A percentile compares a stretch with the other conserved stretches of the same genome.
Conservation (phyloP, 2,113 vertebrate species). For the Pomatorhinus ruficollis region DNA sequence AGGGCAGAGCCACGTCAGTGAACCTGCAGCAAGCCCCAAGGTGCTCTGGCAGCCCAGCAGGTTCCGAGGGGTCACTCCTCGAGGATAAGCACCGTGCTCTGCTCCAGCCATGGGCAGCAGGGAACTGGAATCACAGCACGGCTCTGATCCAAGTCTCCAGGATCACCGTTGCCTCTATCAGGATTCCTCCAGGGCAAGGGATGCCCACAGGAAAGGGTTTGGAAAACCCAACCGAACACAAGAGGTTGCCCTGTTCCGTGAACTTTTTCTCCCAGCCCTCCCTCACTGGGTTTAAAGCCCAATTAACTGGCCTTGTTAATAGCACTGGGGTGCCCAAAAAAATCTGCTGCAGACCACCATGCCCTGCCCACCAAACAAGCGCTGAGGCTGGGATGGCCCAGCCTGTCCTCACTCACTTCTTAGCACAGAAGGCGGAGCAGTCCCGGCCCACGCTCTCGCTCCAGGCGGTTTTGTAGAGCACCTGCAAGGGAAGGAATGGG, state of each 20-base stretch:
- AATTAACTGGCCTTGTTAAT: neutral
- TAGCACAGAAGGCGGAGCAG: constrained; percentile 90
- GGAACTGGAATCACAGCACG: fast-evolving
- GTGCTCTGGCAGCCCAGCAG: fast-evolving
- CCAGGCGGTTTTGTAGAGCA: constrained; percentile 95
- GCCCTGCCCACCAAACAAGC: neutral
- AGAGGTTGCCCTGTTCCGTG: fast-evolving
- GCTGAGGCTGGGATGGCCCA: neutral
- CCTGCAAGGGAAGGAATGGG: constrained; percentile 65
- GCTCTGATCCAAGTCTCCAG: neutral
- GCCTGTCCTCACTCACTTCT: constrained; percentile 79
- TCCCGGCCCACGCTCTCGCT: constrained; percentile 91
- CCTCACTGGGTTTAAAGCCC: neutral
- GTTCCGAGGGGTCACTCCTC: fast-evolving
- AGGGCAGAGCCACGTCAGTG: neutral
- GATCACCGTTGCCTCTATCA: neutral
- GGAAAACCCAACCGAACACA: neutral
- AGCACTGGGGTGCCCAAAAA: neutral
- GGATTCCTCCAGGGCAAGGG: neutral
- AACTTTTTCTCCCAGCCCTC: fast-evolving
- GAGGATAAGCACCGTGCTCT: fast-evolving
- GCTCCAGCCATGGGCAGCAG: neutral
- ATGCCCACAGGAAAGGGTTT: neutral
- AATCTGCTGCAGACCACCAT: neutral
- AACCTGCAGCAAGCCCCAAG: neutral